phyloP scores from a whole-genome alignment of 2,888 invertebrate species.

The Laothoe populi region DNA sequence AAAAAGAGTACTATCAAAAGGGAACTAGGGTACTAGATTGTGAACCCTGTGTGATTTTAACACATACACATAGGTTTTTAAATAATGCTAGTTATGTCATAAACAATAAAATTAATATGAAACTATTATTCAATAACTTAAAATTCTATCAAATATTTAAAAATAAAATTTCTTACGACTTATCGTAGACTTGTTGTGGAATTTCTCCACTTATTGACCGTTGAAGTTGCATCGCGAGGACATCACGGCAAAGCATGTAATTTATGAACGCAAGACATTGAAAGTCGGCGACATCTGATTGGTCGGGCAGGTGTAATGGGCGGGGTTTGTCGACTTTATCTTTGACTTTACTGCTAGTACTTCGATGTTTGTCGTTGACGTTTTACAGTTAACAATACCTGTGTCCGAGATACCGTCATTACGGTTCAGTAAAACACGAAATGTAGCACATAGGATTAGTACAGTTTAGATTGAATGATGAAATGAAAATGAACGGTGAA shows the following conservation, averaged over 20 bases:
- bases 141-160: too few species aligned
- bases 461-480: background rate
- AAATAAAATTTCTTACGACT: too few species aligned
- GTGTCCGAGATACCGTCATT: background rate
- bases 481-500: background rate
- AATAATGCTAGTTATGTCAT: too few species aligned
- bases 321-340: slow-evolving; percentile 51
- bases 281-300: slow-evolving; percentile 41
- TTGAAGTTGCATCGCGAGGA: background rate
- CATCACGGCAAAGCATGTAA: slow-evolving; percentile 30
- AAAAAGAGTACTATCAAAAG: too few species aligned
- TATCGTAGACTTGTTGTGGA: background rate
- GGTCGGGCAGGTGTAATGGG: slow-evolving; percentile 52
- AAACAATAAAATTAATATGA: too few species aligned
- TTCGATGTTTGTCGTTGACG: slow-evolving; percentile 16
- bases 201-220: background rate
- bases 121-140: too few species aligned
- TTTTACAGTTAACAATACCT: slow-evolving; percentile 7
- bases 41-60: too few species aligned
- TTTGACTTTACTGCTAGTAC: slow-evolving; percentile 40
- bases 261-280: slow-evolving; percentile 40
- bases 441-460: background rate
- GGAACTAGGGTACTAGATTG: too few species aligned
- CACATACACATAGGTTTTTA: too few species aligned
- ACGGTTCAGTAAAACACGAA: background rate